These are phyloP conservation scores for Troides aeacus DNA, from an alignment of 2,888 invertebrate genomes.

Conservation along the genomic window DNA sequence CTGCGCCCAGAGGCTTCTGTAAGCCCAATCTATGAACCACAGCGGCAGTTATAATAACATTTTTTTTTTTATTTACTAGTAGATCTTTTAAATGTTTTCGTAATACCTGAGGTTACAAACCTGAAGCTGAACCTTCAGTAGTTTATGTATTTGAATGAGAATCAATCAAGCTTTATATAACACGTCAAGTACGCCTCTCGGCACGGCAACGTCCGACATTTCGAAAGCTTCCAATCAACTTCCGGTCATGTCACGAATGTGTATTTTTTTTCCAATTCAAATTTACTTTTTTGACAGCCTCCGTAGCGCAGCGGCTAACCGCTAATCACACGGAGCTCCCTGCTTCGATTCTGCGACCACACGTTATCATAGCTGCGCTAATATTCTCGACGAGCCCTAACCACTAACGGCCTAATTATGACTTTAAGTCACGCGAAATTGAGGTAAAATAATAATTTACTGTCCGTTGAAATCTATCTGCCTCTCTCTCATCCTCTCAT, in stretches of 20 bases:
- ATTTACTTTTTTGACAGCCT: not conserved
- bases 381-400: too few relatives aligned
- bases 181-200: not conserved
- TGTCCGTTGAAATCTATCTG: too few relatives aligned
- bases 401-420: too few relatives aligned
- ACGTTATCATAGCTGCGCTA: too few relatives aligned
- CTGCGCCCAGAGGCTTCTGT: too few relatives aligned
- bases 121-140: not conserved
- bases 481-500: too few relatives aligned
- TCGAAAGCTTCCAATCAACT: conserved; percentile 2
- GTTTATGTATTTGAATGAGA: not conserved
- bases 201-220: not conserved
- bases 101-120: not conserved
- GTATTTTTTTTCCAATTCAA: not conserved
- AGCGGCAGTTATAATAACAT: too few relatives aligned
- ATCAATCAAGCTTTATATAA: not conserved
- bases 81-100: not conserved
- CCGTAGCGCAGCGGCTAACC: not conserved
- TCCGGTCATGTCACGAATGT: not conserved
- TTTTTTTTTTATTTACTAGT: not conserved
- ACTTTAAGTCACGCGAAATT: too few relatives aligned
- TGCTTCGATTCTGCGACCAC: too few relatives aligned
- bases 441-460: too few relatives aligned
- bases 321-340: not conserved
- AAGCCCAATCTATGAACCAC: too few relatives aligned